Percentiles rank a stretch among this genome's conserved stretches.
These are phyloP conservation scores for Luehdorfia chinensis DNA, from an alignment of 1,140 invertebrate species.

Conservation along the genomic window DNA sequence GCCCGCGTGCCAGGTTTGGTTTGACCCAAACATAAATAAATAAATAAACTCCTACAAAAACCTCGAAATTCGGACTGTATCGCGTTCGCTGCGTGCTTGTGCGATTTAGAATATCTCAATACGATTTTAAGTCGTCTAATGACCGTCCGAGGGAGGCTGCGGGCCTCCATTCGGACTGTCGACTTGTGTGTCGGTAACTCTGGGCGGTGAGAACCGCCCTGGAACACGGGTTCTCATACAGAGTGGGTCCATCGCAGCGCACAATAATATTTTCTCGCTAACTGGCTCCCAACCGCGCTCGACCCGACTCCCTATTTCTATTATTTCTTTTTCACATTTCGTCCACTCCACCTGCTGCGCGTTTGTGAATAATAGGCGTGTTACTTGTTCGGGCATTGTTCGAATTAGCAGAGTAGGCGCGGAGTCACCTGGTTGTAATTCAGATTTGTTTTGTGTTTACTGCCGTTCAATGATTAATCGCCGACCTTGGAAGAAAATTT, in stretches of 20 bases:
- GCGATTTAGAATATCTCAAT: too few species aligned
- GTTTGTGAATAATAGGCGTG: conserved; percentile 16
- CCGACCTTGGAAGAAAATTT: not conserved
- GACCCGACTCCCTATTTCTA: conserved; percentile 13
- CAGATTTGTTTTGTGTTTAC: not conserved
- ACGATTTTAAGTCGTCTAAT: too few species aligned
- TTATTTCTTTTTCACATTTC: conserved; percentile 12
- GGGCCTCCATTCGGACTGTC: too few species aligned
- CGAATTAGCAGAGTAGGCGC: not conserved
- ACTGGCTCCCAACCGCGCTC: conserved; percentile 23
- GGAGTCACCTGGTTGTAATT: conserved; percentile 3
- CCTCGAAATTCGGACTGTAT: too few species aligned
- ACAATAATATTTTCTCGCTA: conserved; percentile 22
- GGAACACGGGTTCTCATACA: too few species aligned
- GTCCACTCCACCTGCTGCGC: conserved; percentile 27
- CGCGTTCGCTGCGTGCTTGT: too few species aligned
- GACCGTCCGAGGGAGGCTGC: too few species aligned
- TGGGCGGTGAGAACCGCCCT: too few species aligned
- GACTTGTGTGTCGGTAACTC: too few species aligned
- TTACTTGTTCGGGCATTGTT: conserved; percentile 1
- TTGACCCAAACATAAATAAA: too few species aligned
- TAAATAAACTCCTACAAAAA: too few species aligned
- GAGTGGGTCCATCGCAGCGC: not conserved
- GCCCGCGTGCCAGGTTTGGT: too few species aligned
- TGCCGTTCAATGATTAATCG: not conserved